phyloP scores from a whole-genome alignment of 64 coral and sea anemone species.

The Stylophora pistillata region DNA sequence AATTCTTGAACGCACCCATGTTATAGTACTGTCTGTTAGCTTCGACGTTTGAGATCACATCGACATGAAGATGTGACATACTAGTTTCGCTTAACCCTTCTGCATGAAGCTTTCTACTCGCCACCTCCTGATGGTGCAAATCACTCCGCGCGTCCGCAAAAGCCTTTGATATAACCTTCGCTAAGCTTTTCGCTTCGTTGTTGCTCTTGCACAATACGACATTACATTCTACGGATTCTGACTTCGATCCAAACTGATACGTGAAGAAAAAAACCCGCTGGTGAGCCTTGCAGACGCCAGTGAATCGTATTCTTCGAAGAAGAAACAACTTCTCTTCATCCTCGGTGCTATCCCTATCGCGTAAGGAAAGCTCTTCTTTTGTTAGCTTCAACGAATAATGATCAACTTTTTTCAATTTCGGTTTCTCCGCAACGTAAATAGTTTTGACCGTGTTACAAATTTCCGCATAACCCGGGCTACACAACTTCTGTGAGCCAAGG shows the following conservation, averaged over 20 bases:
- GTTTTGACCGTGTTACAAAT: conserved; percentile 88
- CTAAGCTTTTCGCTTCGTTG: conserved; percentile 85
- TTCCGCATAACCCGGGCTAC: conserved; percentile 68
- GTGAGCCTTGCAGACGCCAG: conserved; percentile 72
- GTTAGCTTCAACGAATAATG: conserved; percentile 84
- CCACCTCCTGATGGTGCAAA: conserved; percentile 81
- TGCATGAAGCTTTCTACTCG: conserved; percentile 68
- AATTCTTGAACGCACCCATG: conserved; percentile 36
- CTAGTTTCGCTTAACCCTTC: conserved; percentile 78
- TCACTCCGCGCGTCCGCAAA: conserved; percentile 68
- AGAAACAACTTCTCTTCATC: conserved; percentile 80
- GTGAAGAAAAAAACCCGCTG: conserved; percentile 93
- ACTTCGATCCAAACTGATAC: conserved; percentile 87
- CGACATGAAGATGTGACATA: conserved; percentile 33
- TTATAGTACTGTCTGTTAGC: conserved; percentile 36
- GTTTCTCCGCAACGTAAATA: conserved; percentile 66
- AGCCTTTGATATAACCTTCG: conserved; percentile 84
- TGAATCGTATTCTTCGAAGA: conserved; percentile 75
- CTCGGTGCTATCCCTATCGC: conserved; percentile 85
- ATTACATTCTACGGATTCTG: conserved; percentile 85
- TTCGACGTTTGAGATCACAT: conserved; percentile 34
- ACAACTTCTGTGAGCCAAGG: conserved; percentile 78
- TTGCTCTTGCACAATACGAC: conserved; percentile 75
- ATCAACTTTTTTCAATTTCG: conserved; percentile 61
- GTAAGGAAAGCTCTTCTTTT: conserved; percentile 78